These are phyloP conservation scores for Xenentodon cancila DNA, from an alignment of 2,797 vertebrate genomes.

Conservation along the genomic window DNA sequence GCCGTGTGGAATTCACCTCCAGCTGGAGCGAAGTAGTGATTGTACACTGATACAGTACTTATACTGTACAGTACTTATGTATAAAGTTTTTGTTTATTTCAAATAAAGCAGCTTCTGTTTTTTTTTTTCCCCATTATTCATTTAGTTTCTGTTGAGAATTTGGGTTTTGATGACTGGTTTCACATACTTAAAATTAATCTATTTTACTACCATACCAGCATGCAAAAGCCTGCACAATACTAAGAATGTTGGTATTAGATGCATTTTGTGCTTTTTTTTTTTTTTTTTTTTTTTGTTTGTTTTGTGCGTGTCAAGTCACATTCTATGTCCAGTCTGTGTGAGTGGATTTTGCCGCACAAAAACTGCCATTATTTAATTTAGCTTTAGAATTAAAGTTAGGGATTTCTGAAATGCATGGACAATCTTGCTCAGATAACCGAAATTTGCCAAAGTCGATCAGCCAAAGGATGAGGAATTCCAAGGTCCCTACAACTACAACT, in stretches of 20 bases:
- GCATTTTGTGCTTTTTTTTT: background rate
- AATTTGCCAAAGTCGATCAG: too few species aligned
- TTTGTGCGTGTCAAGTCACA: too few species aligned
- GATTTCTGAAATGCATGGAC: too few species aligned
- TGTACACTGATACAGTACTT: constrained; percentile 26
- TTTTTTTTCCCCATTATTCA: background rate
- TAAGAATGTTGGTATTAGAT: background rate
- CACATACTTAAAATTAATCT: background rate
- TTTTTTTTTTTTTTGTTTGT: too few species aligned
- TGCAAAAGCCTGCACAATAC: background rate
- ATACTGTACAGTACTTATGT: constrained; percentile 40
- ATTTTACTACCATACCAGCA: too few species aligned
- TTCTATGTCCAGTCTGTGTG: too few species aligned
- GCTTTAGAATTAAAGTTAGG: too few species aligned
- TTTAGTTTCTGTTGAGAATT: background rate
- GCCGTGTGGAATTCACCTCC: constrained; percentile 94
- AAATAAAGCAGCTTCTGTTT: constrained; percentile 60
- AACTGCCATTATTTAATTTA: too few species aligned
- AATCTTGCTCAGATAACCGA: too few species aligned
- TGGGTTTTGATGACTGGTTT: background rate
- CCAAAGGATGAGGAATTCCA: too few species aligned
- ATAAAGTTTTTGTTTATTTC: constrained; percentile 33
- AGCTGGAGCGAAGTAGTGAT: constrained; percentile 49
- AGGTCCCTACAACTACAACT: too few species aligned
- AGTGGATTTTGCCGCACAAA: too few species aligned